Percentiles rank a stretch among this genome's conserved stretches.
Conservation (phyloP, 2,797 vertebrate genomes). For the Myotis planiceps region DNA sequence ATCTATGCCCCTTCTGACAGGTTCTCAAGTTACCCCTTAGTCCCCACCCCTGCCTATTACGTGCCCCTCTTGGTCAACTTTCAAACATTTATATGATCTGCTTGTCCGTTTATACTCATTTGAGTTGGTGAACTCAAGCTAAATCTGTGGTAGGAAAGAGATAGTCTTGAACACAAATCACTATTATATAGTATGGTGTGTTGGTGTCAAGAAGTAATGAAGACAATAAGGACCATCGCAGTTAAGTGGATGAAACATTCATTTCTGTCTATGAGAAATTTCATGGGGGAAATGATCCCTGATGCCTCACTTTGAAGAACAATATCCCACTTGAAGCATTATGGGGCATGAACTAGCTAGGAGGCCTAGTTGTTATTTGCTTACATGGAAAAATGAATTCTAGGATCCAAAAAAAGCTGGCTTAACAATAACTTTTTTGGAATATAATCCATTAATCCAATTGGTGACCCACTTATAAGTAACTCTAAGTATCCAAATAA, state of each 20-base stretch:
- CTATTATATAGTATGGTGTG: background rate
- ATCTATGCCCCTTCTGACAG: background rate
- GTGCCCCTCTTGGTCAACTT: constrained; percentile 13
- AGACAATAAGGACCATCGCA: constrained; percentile 18
- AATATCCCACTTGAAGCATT: background rate
- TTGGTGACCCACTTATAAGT: background rate
- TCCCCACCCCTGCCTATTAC: background rate
- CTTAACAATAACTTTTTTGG: constrained; percentile 14
- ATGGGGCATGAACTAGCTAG: background rate
- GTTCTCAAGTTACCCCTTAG: background rate
- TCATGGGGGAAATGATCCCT: background rate
- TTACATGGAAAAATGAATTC: constrained; percentile 36
- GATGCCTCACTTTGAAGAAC: background rate
- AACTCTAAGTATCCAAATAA: constrained; percentile 36
- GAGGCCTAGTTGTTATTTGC: background rate
- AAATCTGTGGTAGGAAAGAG: background rate
- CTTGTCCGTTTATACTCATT: background rate
- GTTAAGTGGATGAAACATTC: background rate
- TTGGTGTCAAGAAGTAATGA: background rate
- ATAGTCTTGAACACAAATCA: constrained; percentile 12
- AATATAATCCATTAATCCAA: constrained; percentile 34
- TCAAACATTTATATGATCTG: background rate
- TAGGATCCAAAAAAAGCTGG: background rate
- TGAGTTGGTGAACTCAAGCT: constrained; percentile 25
- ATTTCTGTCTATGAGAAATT: constrained; percentile 8